Evolutionary conservation across 2,113 vertebrate species (phyloP).

Genomic region (Cyprinodon variegatus): DNA sequence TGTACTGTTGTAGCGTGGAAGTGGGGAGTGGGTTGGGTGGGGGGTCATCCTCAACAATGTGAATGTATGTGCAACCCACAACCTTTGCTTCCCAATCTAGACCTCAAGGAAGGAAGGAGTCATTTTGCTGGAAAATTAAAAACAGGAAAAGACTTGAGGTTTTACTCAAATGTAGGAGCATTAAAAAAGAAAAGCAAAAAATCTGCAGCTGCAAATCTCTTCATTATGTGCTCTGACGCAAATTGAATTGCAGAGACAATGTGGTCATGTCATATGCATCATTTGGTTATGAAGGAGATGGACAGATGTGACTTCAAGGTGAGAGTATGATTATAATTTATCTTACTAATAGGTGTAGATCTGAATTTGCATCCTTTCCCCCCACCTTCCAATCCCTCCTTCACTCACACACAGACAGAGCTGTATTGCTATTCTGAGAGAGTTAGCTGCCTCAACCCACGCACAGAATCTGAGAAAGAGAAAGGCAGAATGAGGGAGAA

Average conservation of each 20-base stretch:
- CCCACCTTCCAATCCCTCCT: constrained; percentile 52
- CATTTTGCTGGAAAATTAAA: constrained; percentile 3
- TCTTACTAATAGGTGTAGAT: constrained; percentile 65
- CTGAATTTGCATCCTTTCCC: constrained; percentile 61
- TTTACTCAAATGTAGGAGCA: background rate
- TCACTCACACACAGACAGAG: constrained; percentile 75
- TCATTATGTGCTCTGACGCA: constrained; percentile 5
- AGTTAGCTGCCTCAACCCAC: constrained; percentile 85
- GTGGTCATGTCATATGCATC: constrained; percentile 15
- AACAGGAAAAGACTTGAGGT: background rate
- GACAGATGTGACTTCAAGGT: constrained; percentile 60
- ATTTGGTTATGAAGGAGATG: constrained; percentile 35
- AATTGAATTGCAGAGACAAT: constrained; percentile 3
- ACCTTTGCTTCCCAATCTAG: constrained; percentile 26
- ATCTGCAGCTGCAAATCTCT: constrained; percentile 8
- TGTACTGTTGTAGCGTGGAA: background rate
- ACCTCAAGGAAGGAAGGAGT: constrained; percentile 5
- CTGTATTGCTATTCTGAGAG: constrained; percentile 87
- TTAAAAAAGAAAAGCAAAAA: background rate
- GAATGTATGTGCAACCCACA: constrained; percentile 42
- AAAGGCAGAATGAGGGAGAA: constrained; percentile 70
- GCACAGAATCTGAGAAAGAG: constrained; percentile 82
- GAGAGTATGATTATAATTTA: background rate
- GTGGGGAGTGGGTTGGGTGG: too few species aligned
- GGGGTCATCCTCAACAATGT: constrained; percentile 36